Evolutionary conservation across 2,888 invertebrate species (phyloP), one percentile per base, ranked within the genome.

Genomic region (Drosophila imparisetae): DNA sequence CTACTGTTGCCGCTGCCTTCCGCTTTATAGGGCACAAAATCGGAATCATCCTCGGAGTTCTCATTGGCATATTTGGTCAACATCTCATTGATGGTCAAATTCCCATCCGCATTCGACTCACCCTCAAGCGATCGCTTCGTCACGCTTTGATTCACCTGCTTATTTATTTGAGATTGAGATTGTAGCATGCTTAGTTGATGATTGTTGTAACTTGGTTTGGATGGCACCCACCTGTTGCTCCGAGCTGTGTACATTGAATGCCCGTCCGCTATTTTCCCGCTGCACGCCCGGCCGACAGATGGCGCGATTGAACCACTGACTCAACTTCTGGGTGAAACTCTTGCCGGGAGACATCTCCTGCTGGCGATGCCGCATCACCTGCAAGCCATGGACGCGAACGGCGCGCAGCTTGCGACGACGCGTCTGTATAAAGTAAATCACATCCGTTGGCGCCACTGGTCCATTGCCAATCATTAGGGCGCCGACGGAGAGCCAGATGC

Each of bases 371-470:
- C 83, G 72, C 59, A 91, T 90, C 6, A 70, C 70, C 58, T 86
- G 82, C 32, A 92, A 63, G 7, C 92, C 93, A 15, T 84, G 83
- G 7, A 91, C 63, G 4, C 92, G 90, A 8, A 93, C 86, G 38
- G 91, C 87, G 29, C 92, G 84, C 52, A 93, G 58, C 40, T 91
- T 91, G 54, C 91, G 86, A 4, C 93, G 91, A 38, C 92, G 78
- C 5, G 89, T 91, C 74, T 93, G 92, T 62, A 93, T 84, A 27
- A 91, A 92, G 69, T 91, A 89, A 10, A 93, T 90, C 61, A 93
- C 67, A 29, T 87, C 85, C 10, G 80, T 38, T 3, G 92, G 83
- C 5, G 86, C 78, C 2, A 93, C 72, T 1, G 92, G 91, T 4
- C 82, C 81, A 38, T 90, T 86, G 34, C 93, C 92, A 27, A 92